Evolutionary conservation across 2,888 invertebrate species (phyloP), one percentile per base, ranked within the genome.

Genomic region (Zygaena filipendulae): DNA sequence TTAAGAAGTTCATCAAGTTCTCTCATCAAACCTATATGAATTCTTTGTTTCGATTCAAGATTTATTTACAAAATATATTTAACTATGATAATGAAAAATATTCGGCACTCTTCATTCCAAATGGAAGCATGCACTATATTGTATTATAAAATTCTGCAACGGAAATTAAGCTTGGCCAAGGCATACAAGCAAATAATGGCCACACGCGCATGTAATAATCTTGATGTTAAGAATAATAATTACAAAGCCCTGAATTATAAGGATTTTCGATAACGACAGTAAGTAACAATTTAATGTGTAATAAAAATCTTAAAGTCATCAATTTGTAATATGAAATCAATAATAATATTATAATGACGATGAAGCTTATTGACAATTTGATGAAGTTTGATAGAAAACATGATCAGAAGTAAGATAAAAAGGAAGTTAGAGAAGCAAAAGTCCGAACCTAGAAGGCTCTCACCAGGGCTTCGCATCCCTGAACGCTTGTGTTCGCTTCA

Each of bases 391-490:
- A n/a, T n/a, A n/a, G n/a, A n/a, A n/a, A n/a, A n/a, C n/a, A 55
- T 59, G 56, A 53, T 60, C 50, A 53, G 48, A 52, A 51, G 58
- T 47, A 51, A 50, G 54, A 55, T 51, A 49, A 49, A 59, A 45
- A 45, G n/a, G n/a, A n/a, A 41, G 45, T 61, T 58, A 70, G 64
- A 71, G 58, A 75, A 79, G 74, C 69, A 70, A 74, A 72, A 74
- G 50, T 72, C 59, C 77, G 75, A 79, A 79, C 79, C 77, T 79
- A 79, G 62, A 64, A 64, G 72, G 79, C 70, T 77, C 81, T 81
- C 81, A 81, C 81, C 81, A 81, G 77, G 81, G 81, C 74, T 75
- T 80, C 53, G 80, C 69, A 74, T 81, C 80, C 79, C 79, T 77
- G 71, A 69, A 72, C 67, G 75, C 80, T 67, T 71, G 74, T 52